Conservation (phyloP, 2,113 vertebrate genomes). For the Neodon shergylaensis region DNA sequence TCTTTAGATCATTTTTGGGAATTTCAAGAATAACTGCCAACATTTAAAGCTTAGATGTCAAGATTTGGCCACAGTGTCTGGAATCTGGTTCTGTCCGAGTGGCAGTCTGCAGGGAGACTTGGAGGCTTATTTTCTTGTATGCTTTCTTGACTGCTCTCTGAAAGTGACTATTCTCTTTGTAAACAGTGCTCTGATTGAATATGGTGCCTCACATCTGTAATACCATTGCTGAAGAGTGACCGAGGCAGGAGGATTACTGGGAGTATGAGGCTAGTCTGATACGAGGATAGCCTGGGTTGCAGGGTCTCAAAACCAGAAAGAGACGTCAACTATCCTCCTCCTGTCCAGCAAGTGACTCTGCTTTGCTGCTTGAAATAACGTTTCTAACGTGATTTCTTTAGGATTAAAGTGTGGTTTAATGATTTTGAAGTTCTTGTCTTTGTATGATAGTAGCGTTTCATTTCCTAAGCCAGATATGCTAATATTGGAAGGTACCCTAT, state of each 20-base stretch:
- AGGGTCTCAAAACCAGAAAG: not conserved
- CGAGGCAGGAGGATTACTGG: not conserved
- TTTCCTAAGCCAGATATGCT: not conserved
- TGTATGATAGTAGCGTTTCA: not conserved
- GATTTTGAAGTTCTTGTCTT: slow-evolving; percentile 9
- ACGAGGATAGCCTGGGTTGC: not conserved
- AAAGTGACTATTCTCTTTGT: not conserved
- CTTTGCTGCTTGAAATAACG: slow-evolving; percentile 6
- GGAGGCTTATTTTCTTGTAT: not conserved
- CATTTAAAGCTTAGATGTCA: slow-evolving; percentile 49
- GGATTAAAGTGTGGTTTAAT: slow-evolving; percentile 3
- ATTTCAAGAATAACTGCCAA: slow-evolving; percentile 43
- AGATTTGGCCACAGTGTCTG: not conserved
- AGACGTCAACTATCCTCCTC: not conserved
- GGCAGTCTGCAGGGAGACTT: not conserved
- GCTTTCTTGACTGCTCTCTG: not conserved
- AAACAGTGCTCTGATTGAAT: not conserved
- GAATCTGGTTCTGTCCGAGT: slow-evolving; percentile 28
- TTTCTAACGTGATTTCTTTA: slow-evolving; percentile 21
- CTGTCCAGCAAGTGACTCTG: not conserved
- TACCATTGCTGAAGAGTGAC: not conserved
- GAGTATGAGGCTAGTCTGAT: not conserved
- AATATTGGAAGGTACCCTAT: not conserved
- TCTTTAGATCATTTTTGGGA: not conserved
- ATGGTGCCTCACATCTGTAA: not conserved